Conservation (phyloP, 2,797 vertebrate genomes). For the Megaceryle alcyon region DNA sequence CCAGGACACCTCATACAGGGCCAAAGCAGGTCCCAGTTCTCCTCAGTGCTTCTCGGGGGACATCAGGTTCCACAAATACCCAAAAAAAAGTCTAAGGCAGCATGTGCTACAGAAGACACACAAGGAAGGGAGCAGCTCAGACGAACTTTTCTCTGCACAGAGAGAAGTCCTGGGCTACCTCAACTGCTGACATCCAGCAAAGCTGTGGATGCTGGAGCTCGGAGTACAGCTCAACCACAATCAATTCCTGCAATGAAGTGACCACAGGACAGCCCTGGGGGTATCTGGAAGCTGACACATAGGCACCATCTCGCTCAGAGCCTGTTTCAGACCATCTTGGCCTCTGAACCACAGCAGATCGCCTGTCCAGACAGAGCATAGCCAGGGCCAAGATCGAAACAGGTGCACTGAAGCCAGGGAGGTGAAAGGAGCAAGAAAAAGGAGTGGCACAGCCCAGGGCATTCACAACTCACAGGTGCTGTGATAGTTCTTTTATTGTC, state of each 20-base stretch:
- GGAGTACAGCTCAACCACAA: background rate
- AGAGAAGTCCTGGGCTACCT: background rate
- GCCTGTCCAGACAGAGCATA: background rate
- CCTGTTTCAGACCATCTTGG: background rate
- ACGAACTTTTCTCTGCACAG: background rate
- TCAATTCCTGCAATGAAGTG: background rate
- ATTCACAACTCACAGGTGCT: background rate
- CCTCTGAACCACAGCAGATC: background rate
- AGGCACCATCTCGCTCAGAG: background rate
- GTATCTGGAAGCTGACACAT: background rate
- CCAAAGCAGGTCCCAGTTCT: background rate
- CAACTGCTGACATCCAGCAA: background rate
- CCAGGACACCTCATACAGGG: background rate
- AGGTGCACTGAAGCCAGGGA: background rate
- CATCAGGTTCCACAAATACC: background rate
- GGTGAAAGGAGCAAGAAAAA: background rate
- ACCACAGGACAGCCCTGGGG: background rate
- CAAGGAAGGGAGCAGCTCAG: background rate
- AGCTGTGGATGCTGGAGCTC: background rate
- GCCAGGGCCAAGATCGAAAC: background rate
- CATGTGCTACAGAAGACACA: background rate
- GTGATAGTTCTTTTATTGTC: slow-evolving; percentile 62
- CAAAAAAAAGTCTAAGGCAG: background rate
- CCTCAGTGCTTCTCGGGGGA: background rate
- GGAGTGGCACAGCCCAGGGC: background rate